Percentiles rank a stretch among this genome's conserved stretches.
phyloP scores from a whole-genome alignment of 2,888 invertebrate genomes.

The Chloromyia formosa region DNA sequence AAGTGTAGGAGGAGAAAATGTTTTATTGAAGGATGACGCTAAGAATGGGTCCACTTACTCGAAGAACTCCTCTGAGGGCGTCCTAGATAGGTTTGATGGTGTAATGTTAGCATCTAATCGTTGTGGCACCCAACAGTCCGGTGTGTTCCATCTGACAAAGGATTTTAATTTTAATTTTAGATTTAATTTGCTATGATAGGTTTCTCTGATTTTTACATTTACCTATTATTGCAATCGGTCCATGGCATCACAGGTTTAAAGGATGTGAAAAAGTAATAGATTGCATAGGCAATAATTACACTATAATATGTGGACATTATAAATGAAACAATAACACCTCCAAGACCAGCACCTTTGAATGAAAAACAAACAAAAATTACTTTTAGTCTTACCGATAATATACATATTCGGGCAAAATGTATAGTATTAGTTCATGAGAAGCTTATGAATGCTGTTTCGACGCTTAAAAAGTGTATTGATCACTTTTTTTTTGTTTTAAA shows the following conservation, averaged over 20 bases:
- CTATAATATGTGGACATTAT: slow-evolving; percentile 95
- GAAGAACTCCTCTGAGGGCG: slow-evolving; percentile 92
- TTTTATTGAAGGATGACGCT: slow-evolving; percentile 1
- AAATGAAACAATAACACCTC: slow-evolving; percentile 93
- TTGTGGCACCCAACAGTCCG: slow-evolving; percentile 81
- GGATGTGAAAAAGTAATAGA: slow-evolving; percentile 92
- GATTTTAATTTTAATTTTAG: not conserved
- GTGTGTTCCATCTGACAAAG: slow-evolving; percentile 73
- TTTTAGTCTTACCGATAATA: no score
- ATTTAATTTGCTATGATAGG: not conserved
- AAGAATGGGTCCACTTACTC: slow-evolving; percentile 82
- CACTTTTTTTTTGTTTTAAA: no score
- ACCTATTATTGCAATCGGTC: slow-evolving; percentile 84
- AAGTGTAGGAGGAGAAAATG: slow-evolving; percentile 45
- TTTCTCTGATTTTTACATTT: slow-evolving; percentile 14
- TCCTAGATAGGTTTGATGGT: slow-evolving; percentile 77
- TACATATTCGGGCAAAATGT: no score
- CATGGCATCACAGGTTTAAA: slow-evolving; percentile 89
- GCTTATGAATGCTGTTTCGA: no score
- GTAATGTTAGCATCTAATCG: slow-evolving; percentile 68
- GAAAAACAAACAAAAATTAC: no score
- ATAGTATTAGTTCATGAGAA: no score
- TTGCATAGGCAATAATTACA: slow-evolving; percentile 93
- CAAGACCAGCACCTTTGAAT: slow-evolving; percentile 83
- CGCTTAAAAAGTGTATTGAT: no score